A percentile compares a stretch with the other conserved stretches of the same genome.
Evolutionary conservation across 2,113 vertebrate species (phyloP).

Genomic region (Caracal caracal): DNA sequence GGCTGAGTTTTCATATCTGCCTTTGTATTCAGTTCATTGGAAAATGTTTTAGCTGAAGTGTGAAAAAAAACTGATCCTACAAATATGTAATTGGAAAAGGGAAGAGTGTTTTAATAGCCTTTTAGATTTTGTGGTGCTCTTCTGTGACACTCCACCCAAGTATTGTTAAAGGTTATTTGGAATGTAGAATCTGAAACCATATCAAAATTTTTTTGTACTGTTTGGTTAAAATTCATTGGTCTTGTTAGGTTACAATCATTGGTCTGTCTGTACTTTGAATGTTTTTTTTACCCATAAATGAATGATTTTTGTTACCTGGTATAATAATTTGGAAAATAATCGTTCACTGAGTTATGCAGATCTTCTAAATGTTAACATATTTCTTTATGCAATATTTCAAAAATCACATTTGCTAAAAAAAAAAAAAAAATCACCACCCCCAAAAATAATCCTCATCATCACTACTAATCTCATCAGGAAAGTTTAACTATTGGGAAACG

Average conservation of each 20-base stretch:
- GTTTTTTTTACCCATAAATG: background rate
- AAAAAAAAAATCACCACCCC: background rate
- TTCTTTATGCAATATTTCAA: slow-evolving; percentile 6
- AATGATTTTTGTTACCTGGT: background rate
- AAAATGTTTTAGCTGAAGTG: background rate
- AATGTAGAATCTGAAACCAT: background rate
- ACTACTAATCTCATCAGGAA: background rate
- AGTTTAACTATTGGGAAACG: background rate
- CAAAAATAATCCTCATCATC: background rate
- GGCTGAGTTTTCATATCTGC: background rate
- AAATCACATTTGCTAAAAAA: background rate
- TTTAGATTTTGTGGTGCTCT: background rate
- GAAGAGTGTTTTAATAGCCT: background rate
- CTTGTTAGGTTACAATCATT: background rate
- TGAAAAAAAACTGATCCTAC: slow-evolving; percentile 11
- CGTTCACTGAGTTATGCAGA: background rate
- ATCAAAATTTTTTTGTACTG: slow-evolving; percentile 7
- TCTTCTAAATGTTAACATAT: background rate
- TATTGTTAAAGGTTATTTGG: background rate
- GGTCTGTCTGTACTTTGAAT: background rate
- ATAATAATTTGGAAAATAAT: background rate
- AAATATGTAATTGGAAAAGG: background rate
- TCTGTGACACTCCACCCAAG: background rate
- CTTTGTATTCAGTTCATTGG: background rate
- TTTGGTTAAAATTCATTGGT: background rate